phyloP scores from a whole-genome alignment of 2,113 vertebrate species.

The Pangasianodon gigas region DNA sequence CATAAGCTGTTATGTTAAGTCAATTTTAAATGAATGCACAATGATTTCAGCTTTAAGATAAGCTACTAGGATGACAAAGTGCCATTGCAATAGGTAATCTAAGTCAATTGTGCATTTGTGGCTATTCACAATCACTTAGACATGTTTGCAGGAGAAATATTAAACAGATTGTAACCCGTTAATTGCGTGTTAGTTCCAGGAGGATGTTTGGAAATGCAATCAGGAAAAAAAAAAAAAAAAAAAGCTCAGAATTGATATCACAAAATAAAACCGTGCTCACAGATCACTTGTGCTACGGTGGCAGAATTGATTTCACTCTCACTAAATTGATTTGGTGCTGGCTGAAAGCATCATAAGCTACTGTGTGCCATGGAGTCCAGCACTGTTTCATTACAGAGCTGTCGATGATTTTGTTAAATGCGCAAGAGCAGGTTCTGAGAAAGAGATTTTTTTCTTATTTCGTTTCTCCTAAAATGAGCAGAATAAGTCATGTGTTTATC shows the following conservation, averaged over 20 bases:
- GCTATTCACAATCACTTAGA: background rate
- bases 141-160: background rate
- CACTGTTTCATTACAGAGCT: background rate
- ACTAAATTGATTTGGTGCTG: slow-evolving; percentile 60
- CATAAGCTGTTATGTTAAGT: background rate
- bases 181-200: background rate
- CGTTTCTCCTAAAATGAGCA: background rate
- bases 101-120: background rate
- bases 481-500: background rate
- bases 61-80: background rate
- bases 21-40: background rate
- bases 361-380: background rate
- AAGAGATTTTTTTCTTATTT: background rate
- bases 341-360: slow-evolving; percentile 36
- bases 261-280: background rate
- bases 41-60: background rate
- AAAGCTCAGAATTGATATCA: background rate
- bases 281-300: slow-evolving; percentile 56
- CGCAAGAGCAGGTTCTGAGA: background rate
- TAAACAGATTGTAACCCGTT: background rate
- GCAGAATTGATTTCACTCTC: slow-evolving; percentile 66
- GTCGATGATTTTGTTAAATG: background rate
- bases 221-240: background rate
- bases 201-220: background rate
- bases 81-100: background rate